Percentiles rank a stretch among this genome's conserved stretches.
phyloP scores from a whole-genome alignment of 2,113 vertebrate genomes.

The Hippocampus abdominalis region DNA sequence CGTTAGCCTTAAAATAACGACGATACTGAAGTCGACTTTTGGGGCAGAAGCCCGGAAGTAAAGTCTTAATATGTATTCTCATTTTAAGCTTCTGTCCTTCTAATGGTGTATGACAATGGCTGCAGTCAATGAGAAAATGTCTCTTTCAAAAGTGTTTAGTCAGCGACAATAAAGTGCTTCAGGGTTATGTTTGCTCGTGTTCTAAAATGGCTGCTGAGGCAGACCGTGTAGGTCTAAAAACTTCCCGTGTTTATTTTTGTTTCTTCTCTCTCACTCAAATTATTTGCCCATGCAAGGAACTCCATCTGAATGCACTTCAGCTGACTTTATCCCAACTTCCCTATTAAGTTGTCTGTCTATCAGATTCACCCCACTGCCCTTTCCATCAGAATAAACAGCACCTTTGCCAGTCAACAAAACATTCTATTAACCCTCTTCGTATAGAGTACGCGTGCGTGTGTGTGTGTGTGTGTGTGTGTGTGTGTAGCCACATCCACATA shows the following conservation, averaged over 20 bases:
- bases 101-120: background rate
- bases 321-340: conserved; percentile 14
- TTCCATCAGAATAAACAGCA: conserved; percentile 44
- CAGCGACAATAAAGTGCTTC: background rate
- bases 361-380: conserved; percentile 40
- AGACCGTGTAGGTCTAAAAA: background rate
- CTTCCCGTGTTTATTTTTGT: background rate
- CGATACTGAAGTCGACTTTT: background rate
- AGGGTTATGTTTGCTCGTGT: background rate
- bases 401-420: conserved; percentile 46
- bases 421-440: conserved; percentile 30
- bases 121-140: background rate
- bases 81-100: background rate
- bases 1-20: background rate
- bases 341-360: conserved; percentile 16
- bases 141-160: background rate
- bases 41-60: background rate
- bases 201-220: background rate
- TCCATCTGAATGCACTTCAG: conserved; percentile 13
- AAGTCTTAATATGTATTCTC: background rate
- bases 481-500: background rate
- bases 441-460: background rate
- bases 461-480: background rate
- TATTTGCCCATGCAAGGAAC: conserved; percentile 7
- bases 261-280: background rate